These are phyloP conservation scores for Cryptoprocta ferox DNA, from an alignment of 2,797 vertebrate genomes.

Conservation along the genomic window DNA sequence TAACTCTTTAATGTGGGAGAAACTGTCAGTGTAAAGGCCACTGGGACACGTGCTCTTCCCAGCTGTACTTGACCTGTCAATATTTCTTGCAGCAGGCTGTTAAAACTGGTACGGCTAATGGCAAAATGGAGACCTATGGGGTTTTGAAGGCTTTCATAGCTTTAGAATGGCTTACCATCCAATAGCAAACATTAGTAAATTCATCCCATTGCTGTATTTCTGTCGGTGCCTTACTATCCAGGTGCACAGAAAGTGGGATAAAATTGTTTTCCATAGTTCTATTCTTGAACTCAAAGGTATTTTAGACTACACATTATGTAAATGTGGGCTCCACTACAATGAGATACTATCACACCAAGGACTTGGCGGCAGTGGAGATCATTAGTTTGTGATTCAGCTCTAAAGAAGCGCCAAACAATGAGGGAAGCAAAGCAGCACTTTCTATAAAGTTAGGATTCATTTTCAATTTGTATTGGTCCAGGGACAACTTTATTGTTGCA, in stretches of 20 bases:
- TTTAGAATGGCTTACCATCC: slow-evolving; percentile 85
- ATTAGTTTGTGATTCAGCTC: slow-evolving; percentile 77
- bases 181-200: slow-evolving; percentile 85
- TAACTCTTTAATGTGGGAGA: slow-evolving; percentile 92
- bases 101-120: slow-evolving; percentile 88
- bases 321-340: slow-evolving; percentile 68
- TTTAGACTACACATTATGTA: slow-evolving; percentile 81
- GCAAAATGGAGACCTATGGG: slow-evolving; percentile 86
- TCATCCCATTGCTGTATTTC: slow-evolving; percentile 79
- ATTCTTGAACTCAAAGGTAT: slow-evolving; percentile 82
- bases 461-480: slow-evolving; percentile 83
- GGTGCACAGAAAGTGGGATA: slow-evolving; percentile 75
- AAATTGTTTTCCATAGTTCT: slow-evolving; percentile 83
- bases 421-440: slow-evolving; percentile 53
- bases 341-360: slow-evolving; percentile 75
- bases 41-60: slow-evolving; percentile 87
- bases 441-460: slow-evolving; percentile 79
- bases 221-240: slow-evolving; percentile 76
- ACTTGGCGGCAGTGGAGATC: slow-evolving; percentile 72
- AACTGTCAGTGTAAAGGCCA: slow-evolving; percentile 89
- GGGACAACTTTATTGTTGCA: slow-evolving; percentile 78
- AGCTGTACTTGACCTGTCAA: slow-evolving; percentile 89
- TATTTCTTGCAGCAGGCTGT: slow-evolving; percentile 88
- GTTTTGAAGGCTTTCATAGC: slow-evolving; percentile 84
- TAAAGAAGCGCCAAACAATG: slow-evolving; percentile 71